Conservation (phyloP, 2,797 vertebrate genomes). For the Hoplostethus atlanticus region DNA sequence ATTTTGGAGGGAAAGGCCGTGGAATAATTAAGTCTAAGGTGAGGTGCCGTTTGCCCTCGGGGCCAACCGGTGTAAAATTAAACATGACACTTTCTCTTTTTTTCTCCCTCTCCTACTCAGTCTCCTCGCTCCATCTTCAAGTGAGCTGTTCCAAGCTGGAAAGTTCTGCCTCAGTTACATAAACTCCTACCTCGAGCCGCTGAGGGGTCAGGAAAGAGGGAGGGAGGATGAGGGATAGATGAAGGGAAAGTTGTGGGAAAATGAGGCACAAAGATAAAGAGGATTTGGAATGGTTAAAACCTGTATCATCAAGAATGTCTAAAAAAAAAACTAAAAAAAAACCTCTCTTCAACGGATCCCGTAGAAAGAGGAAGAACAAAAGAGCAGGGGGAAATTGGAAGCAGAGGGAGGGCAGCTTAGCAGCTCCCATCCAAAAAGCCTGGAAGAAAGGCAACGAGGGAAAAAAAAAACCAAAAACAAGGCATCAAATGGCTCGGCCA, state of each 20-base stretch:
- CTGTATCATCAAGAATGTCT: conserved; percentile 60
- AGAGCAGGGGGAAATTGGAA: conserved; percentile 79
- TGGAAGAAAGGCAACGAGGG: conserved; percentile 59
- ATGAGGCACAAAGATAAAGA: conserved; percentile 55
- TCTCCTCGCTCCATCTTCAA: conserved; percentile 59
- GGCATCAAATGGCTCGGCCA: conserved; percentile 63
- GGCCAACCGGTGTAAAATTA: conserved; percentile 60
- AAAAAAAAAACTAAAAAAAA: conserved; percentile 30
- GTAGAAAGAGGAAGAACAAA: conserved; percentile 70
- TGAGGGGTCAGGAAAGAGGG: conserved; percentile 59
- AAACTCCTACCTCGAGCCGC: conserved; percentile 61
- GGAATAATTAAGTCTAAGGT: conserved; percentile 61
- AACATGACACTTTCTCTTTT: conserved; percentile 58
- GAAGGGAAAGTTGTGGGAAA: conserved; percentile 55
- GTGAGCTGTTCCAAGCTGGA: conserved; percentile 68
- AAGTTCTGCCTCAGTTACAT: conserved; percentile 70
- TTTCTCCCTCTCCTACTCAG: conserved; percentile 40
- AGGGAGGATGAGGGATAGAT: conserved; percentile 33
- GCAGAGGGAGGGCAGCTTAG: conserved; percentile 74
- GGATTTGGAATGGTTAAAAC: conserved; percentile 67
- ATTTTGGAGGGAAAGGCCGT: conserved; percentile 35
- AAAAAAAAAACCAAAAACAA: conserved; percentile 67
- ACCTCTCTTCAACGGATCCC: conserved; percentile 68
- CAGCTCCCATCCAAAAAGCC: conserved; percentile 71
- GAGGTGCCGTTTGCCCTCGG: conserved; percentile 54